Evolutionary conservation across 2,888 invertebrate genomes (phyloP).

Genomic region (Meteorus colon): DNA sequence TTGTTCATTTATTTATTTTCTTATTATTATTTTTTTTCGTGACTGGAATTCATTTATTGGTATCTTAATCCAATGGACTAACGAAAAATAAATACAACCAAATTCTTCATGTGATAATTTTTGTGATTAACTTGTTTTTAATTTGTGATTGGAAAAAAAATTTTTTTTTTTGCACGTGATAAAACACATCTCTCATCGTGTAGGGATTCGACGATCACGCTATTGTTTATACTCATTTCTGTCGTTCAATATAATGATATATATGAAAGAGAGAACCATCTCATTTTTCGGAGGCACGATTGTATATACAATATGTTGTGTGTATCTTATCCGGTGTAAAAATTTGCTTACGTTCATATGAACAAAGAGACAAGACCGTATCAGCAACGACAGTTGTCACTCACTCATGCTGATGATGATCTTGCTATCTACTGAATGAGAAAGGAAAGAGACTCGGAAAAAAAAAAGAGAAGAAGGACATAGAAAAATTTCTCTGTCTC

Average conservation of each 20-base stretch:
- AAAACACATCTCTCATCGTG: not conserved
- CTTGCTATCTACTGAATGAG: slow-evolving; percentile 24
- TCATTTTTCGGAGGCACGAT: not conserved
- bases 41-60: not conserved
- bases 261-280: not conserved
- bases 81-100: no score
- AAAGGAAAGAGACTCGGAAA: slow-evolving; percentile 44
- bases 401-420: slow-evolving; percentile 5
- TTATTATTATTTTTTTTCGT: not conserved
- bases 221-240: not conserved
- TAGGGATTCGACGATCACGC: not conserved
- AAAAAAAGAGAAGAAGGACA: slow-evolving; percentile 46
- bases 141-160: not conserved
- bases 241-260: not conserved
- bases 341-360: slow-evolving; percentile 64
- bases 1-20: slow-evolving; percentile 5
- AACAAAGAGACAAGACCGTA: not conserved
- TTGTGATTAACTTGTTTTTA: not conserved
- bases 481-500: slow-evolving; percentile 38
- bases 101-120: no score
- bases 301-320: not conserved
- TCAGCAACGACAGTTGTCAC: slow-evolving; percentile 8
- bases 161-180: not conserved
- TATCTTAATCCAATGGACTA: no score
- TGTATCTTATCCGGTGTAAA: slow-evolving; percentile 69